phyloP scores from a whole-genome alignment of 2,797 vertebrate species.

The Enteromius viviparus region DNA sequence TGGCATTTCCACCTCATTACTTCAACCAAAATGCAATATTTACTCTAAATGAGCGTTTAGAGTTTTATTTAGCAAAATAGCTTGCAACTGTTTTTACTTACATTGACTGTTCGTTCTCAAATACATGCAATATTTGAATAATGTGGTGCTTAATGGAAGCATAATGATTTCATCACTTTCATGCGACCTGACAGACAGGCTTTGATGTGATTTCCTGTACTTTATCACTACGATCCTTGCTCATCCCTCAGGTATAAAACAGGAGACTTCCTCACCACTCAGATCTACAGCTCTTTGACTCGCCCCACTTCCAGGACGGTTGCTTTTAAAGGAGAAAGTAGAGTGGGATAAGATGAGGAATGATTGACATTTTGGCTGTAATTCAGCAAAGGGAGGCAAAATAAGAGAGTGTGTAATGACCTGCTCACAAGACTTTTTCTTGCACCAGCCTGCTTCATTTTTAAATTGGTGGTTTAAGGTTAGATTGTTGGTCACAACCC shows the following conservation, averaged over 20 bases:
- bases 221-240: constrained; percentile 37
- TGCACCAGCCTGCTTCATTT: background rate
- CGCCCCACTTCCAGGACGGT: constrained; percentile 47
- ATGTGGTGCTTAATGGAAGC: background rate
- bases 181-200: background rate
- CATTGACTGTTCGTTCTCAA: background rate
- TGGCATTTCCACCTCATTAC: constrained; percentile 11
- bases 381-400: constrained; percentile 24
- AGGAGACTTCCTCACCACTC: constrained; percentile 31
- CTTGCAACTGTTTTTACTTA: constrained; percentile 2
- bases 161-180: constrained; percentile 40
- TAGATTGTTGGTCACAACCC: background rate
- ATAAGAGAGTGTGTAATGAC: constrained; percentile 31
- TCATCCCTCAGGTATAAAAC: constrained; percentile 23
- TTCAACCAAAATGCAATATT: constrained; percentile 8
- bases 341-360: constrained; percentile 30
- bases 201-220: constrained; percentile 46
- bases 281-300: constrained; percentile 41
- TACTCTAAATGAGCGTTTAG: background rate
- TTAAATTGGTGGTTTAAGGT: background rate
- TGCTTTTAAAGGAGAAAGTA: constrained; percentile 45
- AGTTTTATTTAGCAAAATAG: background rate
- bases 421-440: constrained; percentile 1
- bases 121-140: background rate
- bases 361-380: constrained; percentile 51